A percentile compares a stretch with the other conserved stretches of the same genome.
Conservation (phyloP, 1,140 invertebrate species). For the Brachionus asplanchnoidis region DNA sequence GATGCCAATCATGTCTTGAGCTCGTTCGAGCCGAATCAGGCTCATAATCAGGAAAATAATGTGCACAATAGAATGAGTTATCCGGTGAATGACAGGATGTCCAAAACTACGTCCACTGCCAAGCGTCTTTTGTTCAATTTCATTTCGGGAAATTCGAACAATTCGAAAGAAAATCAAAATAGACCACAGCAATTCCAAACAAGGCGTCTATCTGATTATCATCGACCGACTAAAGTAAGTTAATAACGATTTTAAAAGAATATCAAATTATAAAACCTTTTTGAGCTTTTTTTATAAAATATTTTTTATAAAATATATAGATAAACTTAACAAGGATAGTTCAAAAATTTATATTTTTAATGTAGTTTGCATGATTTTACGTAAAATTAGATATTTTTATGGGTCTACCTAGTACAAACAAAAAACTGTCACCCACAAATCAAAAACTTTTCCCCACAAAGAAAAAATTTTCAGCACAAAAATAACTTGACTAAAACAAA, state of each 20-base stretch:
- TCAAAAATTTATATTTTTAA: no score
- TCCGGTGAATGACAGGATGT: background rate
- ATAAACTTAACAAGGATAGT: no score
- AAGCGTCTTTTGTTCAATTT: slow-evolving; percentile 29
- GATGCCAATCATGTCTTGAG: slow-evolving; percentile 12
- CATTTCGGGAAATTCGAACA: background rate
- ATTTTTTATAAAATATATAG: no score
- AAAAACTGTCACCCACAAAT: no score
- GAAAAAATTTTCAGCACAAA: no score
- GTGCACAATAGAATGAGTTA: background rate
- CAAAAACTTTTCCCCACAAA: no score
- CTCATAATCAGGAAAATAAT: background rate
- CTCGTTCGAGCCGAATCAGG: background rate
- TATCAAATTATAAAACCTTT: background rate
- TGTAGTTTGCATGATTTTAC: no score
- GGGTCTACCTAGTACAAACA: no score
- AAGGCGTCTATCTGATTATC: slow-evolving; percentile 27
- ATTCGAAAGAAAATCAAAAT: background rate
- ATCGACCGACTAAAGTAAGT: slow-evolving; percentile 16
- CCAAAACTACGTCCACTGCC: slow-evolving; percentile 16
- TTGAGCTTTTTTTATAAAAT: no score
- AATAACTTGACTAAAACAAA: no score
- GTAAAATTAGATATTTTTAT: no score
- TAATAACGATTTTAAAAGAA: background rate
- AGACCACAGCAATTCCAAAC: background rate